These are phyloP conservation scores for Allolobophora icterica DNA, from an alignment of 2,888 invertebrate genomes.

Conservation along the genomic window DNA sequence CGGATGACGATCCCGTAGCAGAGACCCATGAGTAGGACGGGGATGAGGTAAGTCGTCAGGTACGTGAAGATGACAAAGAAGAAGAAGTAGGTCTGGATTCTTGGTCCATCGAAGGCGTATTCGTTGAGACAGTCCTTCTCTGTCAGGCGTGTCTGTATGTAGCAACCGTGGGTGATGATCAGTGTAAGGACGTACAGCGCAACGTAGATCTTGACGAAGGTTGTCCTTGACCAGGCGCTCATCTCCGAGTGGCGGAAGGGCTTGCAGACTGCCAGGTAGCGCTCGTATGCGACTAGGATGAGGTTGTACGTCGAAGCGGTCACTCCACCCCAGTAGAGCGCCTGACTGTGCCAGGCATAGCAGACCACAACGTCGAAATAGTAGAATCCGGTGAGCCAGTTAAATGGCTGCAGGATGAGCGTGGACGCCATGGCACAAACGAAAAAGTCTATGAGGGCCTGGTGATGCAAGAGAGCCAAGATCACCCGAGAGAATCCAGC, in stretches of 20 bases:
- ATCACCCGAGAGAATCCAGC: conserved; percentile 43
- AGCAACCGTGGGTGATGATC: conserved; percentile 44
- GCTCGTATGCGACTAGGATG: conserved; percentile 42
- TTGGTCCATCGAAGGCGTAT: conserved; percentile 43
- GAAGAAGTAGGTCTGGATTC: conserved; percentile 40
- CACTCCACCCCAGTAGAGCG: conserved; percentile 46
- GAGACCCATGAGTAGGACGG: conserved; percentile 42
- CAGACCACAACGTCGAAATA: conserved; percentile 44
- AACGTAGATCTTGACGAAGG: conserved; percentile 30
- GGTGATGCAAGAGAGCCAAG: conserved; percentile 44
- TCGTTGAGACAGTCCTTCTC: conserved; percentile 39
- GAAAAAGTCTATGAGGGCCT: conserved; percentile 42
- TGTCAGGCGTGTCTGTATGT: conserved; percentile 40
- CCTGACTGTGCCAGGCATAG: conserved; percentile 47
- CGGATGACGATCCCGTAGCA: conserved; percentile 42
- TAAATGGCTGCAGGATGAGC: conserved; percentile 44
- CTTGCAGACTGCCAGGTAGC: conserved; percentile 43
- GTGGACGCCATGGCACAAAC: conserved; percentile 40
- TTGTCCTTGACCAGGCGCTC: conserved; percentile 27
- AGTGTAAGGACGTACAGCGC: conserved; percentile 40
- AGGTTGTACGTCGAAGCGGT: conserved; percentile 47
- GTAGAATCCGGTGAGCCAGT: conserved; percentile 44
- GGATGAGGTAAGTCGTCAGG: conserved; percentile 43
- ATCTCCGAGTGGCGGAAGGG: conserved; percentile 36
- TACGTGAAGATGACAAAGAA: conserved; percentile 46